These are phyloP conservation scores for Sebastes aleutianus DNA, from an alignment of 2,797 vertebrate genomes.

Conservation along the genomic window DNA sequence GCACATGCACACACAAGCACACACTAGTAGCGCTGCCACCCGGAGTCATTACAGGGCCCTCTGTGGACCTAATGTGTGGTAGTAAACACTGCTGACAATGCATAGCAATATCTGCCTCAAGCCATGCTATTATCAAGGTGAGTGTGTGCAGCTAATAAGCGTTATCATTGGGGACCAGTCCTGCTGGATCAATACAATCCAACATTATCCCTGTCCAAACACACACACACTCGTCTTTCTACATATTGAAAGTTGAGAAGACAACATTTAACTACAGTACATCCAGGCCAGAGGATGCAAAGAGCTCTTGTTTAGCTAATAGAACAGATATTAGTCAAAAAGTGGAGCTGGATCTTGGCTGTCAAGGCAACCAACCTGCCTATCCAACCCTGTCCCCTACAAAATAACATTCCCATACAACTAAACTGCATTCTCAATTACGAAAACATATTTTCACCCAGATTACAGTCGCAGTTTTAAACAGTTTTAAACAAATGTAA, in stretches of 20 bases:
- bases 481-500: no score
- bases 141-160: background rate
- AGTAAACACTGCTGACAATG: conserved; percentile 55
- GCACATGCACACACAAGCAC: background rate
- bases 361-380: no score
- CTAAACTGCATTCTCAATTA: no score
- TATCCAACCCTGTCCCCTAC: no score
- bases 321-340: no score
- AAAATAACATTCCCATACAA: no score
- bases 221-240: background rate
- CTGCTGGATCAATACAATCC: conserved; percentile 35
- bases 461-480: no score
- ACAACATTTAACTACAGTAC: background rate
- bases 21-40: background rate
- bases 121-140: conserved; percentile 23
- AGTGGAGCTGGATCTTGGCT: no score
- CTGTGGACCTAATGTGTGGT: conserved; percentile 34
- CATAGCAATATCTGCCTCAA: conserved; percentile 37
- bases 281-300: no score
- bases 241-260: background rate
- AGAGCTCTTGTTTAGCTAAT: no score
- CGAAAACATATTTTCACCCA: no score
- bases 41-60: conserved; percentile 26
- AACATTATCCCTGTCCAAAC: conserved; percentile 14
- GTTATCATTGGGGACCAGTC: conserved; percentile 32